Percentiles rank a stretch among this genome's conserved stretches.
Evolutionary conservation across 1,140 invertebrate species (phyloP).

Genomic region (Nephotettix cincticeps): DNA sequence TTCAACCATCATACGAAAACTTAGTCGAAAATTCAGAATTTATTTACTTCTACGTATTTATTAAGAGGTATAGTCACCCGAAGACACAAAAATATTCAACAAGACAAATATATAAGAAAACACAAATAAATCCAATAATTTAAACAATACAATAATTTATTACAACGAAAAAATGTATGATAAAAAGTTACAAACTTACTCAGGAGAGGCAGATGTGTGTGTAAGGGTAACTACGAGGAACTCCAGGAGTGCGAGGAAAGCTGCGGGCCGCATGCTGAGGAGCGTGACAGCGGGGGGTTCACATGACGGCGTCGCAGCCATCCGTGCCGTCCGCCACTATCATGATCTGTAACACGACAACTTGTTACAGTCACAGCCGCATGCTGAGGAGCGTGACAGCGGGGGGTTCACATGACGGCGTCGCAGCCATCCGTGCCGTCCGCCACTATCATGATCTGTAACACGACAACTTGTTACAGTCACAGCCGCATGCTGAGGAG

Average conservation of each 20-base stretch:
- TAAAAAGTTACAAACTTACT: background rate
- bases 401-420: background rate
- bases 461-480: background rate
- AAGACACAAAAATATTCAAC: too few species aligned
- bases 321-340: too few species aligned
- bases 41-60: too few species aligned
- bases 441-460: too few species aligned
- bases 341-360: too few species aligned
- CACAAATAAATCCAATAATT: too few species aligned
- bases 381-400: background rate
- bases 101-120: too few species aligned
- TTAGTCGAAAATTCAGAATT: too few species aligned
- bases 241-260: background rate
- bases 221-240: background rate
- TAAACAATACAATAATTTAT: too few species aligned
- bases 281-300: background rate
- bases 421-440: background rate
- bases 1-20: too few species aligned
- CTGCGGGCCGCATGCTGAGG: background rate
- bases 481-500: background rate
- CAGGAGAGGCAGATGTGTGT: background rate
- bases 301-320: background rate
- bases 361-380: too few species aligned
- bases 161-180: background rate
- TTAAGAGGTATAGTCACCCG: too few species aligned